Evolutionary conservation across 2,797 vertebrate genomes (phyloP), one percentile per base, ranked within the genome.

Genomic region (Acanthopagrus latus): DNA sequence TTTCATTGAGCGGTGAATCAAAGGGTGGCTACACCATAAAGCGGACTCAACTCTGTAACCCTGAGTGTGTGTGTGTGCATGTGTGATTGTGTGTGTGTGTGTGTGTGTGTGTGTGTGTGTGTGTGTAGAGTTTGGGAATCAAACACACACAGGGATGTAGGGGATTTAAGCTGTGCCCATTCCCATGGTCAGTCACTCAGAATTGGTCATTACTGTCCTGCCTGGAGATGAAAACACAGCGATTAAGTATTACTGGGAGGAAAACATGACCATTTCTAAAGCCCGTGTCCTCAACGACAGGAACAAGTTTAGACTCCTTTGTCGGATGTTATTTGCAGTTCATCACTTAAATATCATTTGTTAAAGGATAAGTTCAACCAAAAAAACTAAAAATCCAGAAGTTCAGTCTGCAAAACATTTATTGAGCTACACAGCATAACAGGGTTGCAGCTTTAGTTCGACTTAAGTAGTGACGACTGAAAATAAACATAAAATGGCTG

Each of bases 1-100:
- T 94, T 94, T 94, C 91, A 93, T 82, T 92, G 91, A 91, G 91
- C 90, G 86, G 91, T 51, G 90, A 93, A 92, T 94, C 92, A 94
- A 93, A 95, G 92, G 80, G 85, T 89, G 86, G 78, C 76, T 86
- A 88, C 86, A 86, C 88, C 88, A 90, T 91, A 86, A 86, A 89
- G 92, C 91, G 89, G 82, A 86, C 80, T 91, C 91, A 91, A 91
- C 89, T 85, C 88, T 86, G 85, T 91, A 91, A 89, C 88, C 88
- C 78, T 90, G 79, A 52, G 78, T 76, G 25, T 27, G 72, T 51
- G 81, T 70, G 76, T 52, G 84, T 73, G 77, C 74, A 71, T 77
- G 23, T 81, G 56, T 64, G 6, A 67, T 66, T 72, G 78, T 56
- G 74, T 84, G 73, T 83, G 55, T 77, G 67, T 71, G 64, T 46